Evolutionary conservation across 1,140 invertebrate genomes (phyloP).

Genomic region (Drosophila sp.): DNA sequence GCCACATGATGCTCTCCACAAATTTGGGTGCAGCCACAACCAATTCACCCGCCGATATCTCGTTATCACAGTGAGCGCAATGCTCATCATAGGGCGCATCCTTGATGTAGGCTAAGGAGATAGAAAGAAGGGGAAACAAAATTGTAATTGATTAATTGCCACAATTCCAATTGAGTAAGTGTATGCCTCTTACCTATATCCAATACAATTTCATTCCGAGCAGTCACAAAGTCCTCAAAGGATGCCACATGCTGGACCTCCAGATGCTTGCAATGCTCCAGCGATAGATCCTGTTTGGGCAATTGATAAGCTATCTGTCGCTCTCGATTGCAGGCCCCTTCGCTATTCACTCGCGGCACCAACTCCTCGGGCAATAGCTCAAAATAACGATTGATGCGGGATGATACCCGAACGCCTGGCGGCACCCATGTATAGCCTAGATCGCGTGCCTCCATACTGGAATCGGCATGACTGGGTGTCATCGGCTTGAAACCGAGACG

Average conservation of each 20-base stretch:
- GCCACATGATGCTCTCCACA: constrained; percentile 88
- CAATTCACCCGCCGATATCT: constrained; percentile 84
- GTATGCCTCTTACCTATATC: constrained; percentile 90
- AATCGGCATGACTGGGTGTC: constrained; percentile 66
- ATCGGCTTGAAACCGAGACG: constrained; percentile 89
- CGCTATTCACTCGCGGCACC: constrained; percentile 89
- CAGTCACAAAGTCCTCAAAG: constrained; percentile 95
- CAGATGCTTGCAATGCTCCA: constrained; percentile 94
- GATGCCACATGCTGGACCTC: constrained; percentile 89
- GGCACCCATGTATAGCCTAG: constrained; percentile 92
- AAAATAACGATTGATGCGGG: constrained; percentile 89
- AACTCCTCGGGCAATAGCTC: constrained; percentile 89
- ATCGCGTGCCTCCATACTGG: constrained; percentile 85
- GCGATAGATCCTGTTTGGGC: constrained; percentile 96
- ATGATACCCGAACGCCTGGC: constrained; percentile 87
- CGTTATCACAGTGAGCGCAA: constrained; percentile 84
- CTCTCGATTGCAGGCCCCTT: constrained; percentile 91
- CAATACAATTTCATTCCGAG: constrained; percentile 96
- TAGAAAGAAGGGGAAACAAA: neutral
- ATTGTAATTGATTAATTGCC: too few species aligned
- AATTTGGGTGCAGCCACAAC: constrained; percentile 84
- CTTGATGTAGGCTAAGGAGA: constrained; percentile 72
- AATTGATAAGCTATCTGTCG: constrained; percentile 94
- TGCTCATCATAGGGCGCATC: constrained; percentile 81
- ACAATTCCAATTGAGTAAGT: too few species aligned